Conservation (phyloP, 2,888 invertebrate genomes). For the Tachina grossa region DNA sequence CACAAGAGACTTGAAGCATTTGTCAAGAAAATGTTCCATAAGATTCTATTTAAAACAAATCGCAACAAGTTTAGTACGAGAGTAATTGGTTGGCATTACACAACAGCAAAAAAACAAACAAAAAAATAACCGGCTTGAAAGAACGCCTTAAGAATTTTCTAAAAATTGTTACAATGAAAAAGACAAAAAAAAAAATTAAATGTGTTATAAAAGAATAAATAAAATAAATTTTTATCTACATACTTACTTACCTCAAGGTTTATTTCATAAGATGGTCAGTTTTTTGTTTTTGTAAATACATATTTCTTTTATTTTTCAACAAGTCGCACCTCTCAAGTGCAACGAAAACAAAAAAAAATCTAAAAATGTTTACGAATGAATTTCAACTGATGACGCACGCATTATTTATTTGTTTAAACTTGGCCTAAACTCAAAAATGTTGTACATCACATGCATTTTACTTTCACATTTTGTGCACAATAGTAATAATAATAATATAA, state of each 20-base stretch:
- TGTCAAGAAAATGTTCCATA: constrained; percentile 58
- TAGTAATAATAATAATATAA: not conserved
- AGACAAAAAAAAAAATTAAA: not conserved
- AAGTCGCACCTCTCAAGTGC: not conserved
- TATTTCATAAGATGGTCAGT: constrained; percentile 38
- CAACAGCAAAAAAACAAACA: constrained; percentile 26
- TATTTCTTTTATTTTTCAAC: not conserved
- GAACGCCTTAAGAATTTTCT: constrained; percentile 35
- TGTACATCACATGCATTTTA: constrained; percentile 40
- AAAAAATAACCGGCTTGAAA: constrained; percentile 37
- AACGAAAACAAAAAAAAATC: constrained; percentile 1
- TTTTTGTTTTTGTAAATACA: not conserved
- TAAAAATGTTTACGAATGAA: not conserved
- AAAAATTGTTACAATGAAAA: constrained; percentile 5
- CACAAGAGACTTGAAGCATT: constrained; percentile 34
- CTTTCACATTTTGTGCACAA: constrained; percentile 58
- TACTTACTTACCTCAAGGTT: constrained; percentile 25
- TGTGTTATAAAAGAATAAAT: not conserved
- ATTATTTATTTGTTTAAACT: constrained; percentile 40
- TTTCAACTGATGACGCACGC: constrained; percentile 28
- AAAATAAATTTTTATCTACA: not conserved
- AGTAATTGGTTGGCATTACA: constrained; percentile 50
- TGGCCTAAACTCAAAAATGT: constrained; percentile 51
- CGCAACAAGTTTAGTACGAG: constrained; percentile 32
- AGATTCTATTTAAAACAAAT: constrained; percentile 50